A percentile compares a stretch with the other conserved stretches of the same genome.
Conservation (phyloP, 2,113 vertebrate species). For the Conger conger region DNA sequence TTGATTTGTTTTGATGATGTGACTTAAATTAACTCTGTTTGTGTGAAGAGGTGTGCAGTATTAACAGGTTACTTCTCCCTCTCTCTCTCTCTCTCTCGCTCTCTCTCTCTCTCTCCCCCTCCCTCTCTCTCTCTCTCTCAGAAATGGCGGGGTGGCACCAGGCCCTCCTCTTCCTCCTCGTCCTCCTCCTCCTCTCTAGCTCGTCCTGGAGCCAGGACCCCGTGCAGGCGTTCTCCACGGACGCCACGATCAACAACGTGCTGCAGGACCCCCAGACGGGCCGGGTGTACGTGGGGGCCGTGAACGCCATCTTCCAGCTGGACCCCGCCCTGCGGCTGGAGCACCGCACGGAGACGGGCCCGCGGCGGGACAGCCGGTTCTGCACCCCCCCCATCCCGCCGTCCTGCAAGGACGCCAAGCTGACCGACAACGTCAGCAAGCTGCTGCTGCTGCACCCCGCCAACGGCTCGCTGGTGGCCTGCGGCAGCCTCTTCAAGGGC, state of each 20-base stretch:
- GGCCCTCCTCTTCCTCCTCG: constrained; percentile 52
- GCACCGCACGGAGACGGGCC: constrained; percentile 66
- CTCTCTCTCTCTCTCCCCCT: constrained; percentile 3
- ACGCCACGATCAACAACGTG: constrained; percentile 82
- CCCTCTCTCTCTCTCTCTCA: constrained; percentile 35
- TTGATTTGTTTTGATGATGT: constrained; percentile 38
- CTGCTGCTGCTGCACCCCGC: constrained; percentile 79
- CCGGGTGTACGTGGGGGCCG: constrained; percentile 82
- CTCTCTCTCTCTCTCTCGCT: no score
- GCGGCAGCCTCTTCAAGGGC: constrained; percentile 90
- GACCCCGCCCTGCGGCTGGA: constrained; percentile 59
- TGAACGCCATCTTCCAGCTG: constrained; percentile 87
- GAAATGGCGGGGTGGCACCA: constrained; percentile 71
- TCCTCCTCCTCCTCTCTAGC: constrained; percentile 34
- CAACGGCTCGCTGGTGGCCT: constrained; percentile 74
- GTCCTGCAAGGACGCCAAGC: constrained; percentile 71
- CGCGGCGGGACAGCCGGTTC: constrained; percentile 74
- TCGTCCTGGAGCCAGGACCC: constrained; percentile 38
- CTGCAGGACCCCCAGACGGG: constrained; percentile 73
- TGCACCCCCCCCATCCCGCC: constrained; percentile 87
- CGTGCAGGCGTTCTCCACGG: constrained; percentile 55
- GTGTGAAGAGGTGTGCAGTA: no score
- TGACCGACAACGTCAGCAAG: constrained; percentile 86
- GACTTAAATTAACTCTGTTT: neutral
- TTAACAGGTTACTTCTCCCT: no score